Percentiles rank a stretch among this genome's conserved stretches.
These are phyloP conservation scores for Passer montanus DNA, from an alignment of 2,113 vertebrate species.

Conservation along the genomic window DNA sequence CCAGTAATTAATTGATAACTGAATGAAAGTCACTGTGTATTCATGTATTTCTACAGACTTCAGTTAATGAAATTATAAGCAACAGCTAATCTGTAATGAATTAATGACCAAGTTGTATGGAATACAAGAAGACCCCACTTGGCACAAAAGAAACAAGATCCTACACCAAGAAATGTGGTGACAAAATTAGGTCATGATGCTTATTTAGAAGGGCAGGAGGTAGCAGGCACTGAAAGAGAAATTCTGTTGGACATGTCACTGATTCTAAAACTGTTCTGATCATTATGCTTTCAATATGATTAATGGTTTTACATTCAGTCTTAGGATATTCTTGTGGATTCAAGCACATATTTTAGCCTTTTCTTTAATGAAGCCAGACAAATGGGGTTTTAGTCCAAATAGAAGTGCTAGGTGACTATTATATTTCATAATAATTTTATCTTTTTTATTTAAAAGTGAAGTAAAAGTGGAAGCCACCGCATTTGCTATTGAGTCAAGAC, in stretches of 20 bases:
- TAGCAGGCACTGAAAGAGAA: background rate
- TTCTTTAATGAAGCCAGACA: background rate
- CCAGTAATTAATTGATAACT: background rate
- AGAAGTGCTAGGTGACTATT: background rate
- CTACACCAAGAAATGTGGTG: background rate
- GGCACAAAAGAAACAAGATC: background rate
- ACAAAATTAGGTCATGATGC: background rate
- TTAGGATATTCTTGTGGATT: background rate
- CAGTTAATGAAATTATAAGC: background rate
- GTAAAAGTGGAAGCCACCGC: background rate
- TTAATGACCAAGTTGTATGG: background rate
- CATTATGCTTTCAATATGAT: background rate
- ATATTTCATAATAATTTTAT: background rate
- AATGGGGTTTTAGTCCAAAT: background rate
- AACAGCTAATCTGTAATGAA: background rate
- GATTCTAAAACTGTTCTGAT: background rate
- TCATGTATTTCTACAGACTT: background rate
- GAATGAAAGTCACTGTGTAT: background rate
- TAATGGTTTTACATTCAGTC: background rate
- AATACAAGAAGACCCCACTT: background rate
- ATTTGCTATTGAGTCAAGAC: background rate
- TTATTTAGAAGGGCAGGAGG: background rate
- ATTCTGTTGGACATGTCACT: background rate
- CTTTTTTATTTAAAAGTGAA: background rate
- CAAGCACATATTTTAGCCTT: background rate